These are phyloP conservation scores for Zaprionus gabonicus DNA, from an alignment of 1,140 invertebrate genomes.

Conservation along the genomic window DNA sequence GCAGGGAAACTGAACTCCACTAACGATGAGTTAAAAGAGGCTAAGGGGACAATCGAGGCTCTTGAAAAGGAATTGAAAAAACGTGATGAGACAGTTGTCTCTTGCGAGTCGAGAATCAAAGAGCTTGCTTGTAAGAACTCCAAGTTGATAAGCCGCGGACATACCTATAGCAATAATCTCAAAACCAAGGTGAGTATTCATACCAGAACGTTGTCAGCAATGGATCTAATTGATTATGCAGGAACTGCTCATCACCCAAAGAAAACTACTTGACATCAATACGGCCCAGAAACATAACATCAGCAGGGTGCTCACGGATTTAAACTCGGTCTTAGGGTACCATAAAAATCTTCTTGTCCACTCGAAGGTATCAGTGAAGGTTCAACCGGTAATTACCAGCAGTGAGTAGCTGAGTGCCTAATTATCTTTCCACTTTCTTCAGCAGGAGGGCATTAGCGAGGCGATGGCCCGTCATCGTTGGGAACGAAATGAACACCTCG, in stretches of 20 bases:
- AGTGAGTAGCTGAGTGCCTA: too few species aligned
- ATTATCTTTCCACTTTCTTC: too few species aligned
- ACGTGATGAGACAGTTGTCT: neutral
- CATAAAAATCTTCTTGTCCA: too few species aligned
- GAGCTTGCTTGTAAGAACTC: neutral
- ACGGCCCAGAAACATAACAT: too few species aligned
- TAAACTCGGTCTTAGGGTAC: too few species aligned
- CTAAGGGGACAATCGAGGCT: neutral
- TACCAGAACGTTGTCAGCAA: neutral
- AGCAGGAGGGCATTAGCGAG: too few species aligned
- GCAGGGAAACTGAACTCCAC: neutral
- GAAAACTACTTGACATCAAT: too few species aligned
- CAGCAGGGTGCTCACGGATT: too few species aligned
- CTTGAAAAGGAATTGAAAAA: neutral
- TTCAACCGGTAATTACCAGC: too few species aligned
- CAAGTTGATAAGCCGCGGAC: neutral
- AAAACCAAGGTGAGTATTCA: neutral
- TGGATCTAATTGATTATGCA: neutral
- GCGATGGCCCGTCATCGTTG: too few species aligned
- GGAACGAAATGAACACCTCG: too few species aligned
- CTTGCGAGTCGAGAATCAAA: neutral
- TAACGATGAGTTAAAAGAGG: neutral
- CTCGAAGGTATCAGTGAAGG: too few species aligned
- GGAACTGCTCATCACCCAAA: neutral
- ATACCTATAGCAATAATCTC: neutral